A percentile compares a stretch with the other conserved stretches of the same genome.
Evolutionary conservation across 2,113 vertebrate species (phyloP).

Genomic region (Sceloporus undulatus): DNA sequence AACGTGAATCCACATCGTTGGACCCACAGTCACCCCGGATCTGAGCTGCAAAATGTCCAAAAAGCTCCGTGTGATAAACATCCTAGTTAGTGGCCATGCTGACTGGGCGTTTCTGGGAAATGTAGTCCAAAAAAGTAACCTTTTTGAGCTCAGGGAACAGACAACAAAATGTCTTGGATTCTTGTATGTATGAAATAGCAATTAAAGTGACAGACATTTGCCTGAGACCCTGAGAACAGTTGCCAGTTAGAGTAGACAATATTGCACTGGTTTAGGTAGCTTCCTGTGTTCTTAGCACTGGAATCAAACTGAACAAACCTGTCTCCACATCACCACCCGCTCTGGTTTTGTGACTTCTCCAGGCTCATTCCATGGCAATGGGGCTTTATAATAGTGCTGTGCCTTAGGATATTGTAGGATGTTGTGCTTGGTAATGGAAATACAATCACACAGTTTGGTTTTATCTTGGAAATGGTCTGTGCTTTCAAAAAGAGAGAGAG

Average conservation of each 20-base stretch:
- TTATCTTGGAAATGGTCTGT: background rate
- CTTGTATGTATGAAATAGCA: background rate
- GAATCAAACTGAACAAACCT: background rate
- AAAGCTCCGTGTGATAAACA: no score
- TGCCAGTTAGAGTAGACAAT: background rate
- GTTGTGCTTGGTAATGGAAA: background rate
- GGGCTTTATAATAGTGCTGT: background rate
- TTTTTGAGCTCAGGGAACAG: no score
- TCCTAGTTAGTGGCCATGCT: no score
- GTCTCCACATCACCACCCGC: no score
- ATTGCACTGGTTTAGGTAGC: background rate
- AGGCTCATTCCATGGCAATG: background rate
- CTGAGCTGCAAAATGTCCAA: no score
- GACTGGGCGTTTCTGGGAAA: no score
- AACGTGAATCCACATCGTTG: no score
- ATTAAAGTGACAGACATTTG: background rate
- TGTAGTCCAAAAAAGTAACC: no score
- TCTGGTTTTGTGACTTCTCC: background rate
- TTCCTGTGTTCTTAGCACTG: background rate
- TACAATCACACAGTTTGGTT: background rate
- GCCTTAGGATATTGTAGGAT: background rate
- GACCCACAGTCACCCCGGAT: no score
- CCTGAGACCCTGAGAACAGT: background rate
- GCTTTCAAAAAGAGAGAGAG: background rate
- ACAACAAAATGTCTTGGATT: no score